Conservation (phyloP, 1,140 invertebrate species). For the Scaptodrosophila lebanonensis region DNA sequence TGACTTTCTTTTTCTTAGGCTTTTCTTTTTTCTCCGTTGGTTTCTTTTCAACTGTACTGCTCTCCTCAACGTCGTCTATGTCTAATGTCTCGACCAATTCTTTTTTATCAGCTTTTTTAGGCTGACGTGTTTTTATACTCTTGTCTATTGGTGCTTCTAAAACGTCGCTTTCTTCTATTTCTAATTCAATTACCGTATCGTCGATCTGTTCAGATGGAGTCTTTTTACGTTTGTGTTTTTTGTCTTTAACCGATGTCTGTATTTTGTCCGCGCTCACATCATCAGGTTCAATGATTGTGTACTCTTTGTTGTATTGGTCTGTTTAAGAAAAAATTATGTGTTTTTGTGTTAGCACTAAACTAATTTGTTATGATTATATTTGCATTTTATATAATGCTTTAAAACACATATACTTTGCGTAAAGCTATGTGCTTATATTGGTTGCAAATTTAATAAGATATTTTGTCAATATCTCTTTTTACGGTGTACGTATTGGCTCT, state of each 20-base stretch:
- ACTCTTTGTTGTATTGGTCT: conserved; percentile 76
- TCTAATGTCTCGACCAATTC: conserved; percentile 38
- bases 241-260: conserved; percentile 69
- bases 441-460: conserved; percentile 47
- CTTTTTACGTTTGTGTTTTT: conserved; percentile 61
- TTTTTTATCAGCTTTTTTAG: conserved; percentile 34
- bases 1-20: conserved; percentile 57
- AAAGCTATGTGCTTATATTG: conserved; percentile 44
- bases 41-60: conserved; percentile 20
- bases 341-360: conserved; percentile 71
- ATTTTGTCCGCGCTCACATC: conserved; percentile 70
- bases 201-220: conserved; percentile 52
- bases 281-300: conserved; percentile 76
- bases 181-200: conserved; percentile 43
- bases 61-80: conserved; percentile 42
- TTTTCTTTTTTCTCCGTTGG: conserved; percentile 42
- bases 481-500: conserved; percentile 31
- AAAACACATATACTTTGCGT: conserved; percentile 42
- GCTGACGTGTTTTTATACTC: conserved; percentile 49
- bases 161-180: conserved; percentile 51
- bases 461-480: conserved; percentile 25
- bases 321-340: conserved; percentile 72
- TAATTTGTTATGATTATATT: conserved; percentile 65
- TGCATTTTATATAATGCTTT: conserved; percentile 72
- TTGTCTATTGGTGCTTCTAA: conserved; percentile 48